Evolutionary conservation across 2,888 invertebrate species (phyloP), one percentile per base, ranked within the genome.

Genomic region (Cryptocheilus praepositus): DNA sequence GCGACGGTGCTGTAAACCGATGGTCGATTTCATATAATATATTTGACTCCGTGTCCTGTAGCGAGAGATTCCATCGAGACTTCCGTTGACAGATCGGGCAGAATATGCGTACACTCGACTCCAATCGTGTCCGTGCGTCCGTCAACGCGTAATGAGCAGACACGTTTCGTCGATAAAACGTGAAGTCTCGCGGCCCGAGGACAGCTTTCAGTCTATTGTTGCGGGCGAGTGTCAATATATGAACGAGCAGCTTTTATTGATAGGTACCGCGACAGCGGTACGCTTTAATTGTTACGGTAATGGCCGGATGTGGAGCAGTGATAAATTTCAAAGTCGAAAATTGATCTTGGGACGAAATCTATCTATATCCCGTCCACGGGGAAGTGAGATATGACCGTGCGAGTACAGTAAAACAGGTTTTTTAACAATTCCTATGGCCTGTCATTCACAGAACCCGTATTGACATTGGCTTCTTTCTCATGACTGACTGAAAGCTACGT

Each of bases 111-210:
- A 46, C 16, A 49, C 61, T 21, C 62, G 61, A 53, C 54, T 62
- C 59, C 58, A 57, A 54, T 59, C 61, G 69, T 58, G 65, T 11
- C 11, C 8, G 56, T 61, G 51, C 62, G 68, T 62, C 60, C 64
- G 56, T 71, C 71, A 74, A 25, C 19, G 22, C 53, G 58, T 71
- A 72, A 75, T 67, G 64, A 76, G 63, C 67, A 65, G 63, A 69
- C 65, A 64, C 63, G 71, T 64, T 71, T 71, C 62, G 62, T 70
- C 63, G 62, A 70, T 55, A 67, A 75, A 68, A 71, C 55, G 64
- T 51, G 55, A 69, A 55, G 36, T 36, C 36, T 36, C 36, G 36
- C 11, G 55, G 66, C 56, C 56, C 51, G 63, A 62, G 51, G 56
- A 63, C 49, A 63, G 16, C 21, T 49, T 51, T 45, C 46, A 67